Percentiles rank a stretch among this genome's conserved stretches.
phyloP scores from a whole-genome alignment of 1,140 invertebrate genomes.

The Drosophila lacteicornis region DNA sequence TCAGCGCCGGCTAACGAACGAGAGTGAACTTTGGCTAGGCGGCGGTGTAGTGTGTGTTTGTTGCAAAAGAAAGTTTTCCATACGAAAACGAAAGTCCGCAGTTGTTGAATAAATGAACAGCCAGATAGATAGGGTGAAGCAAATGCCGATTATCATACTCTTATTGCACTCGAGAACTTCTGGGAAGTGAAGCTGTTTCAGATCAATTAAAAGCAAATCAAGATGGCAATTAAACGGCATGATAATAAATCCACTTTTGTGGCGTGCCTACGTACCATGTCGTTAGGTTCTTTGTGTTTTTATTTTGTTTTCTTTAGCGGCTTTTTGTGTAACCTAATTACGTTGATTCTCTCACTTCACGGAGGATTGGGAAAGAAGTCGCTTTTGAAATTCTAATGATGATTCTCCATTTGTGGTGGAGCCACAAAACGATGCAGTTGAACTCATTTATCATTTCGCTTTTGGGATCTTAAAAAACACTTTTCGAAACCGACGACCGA shows the following conservation, averaged over 20 bases:
- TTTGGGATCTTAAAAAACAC: background rate
- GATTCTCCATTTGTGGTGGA: background rate
- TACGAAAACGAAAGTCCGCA: constrained; percentile 12
- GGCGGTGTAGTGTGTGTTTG: background rate
- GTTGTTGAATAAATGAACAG: constrained; percentile 8
- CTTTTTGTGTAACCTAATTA: constrained; percentile 34
- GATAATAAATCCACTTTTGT: constrained; percentile 41
- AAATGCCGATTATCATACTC: constrained; percentile 8
- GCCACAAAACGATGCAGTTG: constrained; percentile 1
- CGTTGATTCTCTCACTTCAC: constrained; percentile 8
- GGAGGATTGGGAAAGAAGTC: background rate
- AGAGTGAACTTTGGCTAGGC: constrained; percentile 28
- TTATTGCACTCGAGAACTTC: constrained; percentile 9
- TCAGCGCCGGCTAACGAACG: constrained; percentile 27
- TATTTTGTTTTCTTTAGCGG: constrained; percentile 5
- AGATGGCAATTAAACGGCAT: constrained; percentile 32
- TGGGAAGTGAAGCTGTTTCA: background rate
- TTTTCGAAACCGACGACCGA: constrained; percentile 3
- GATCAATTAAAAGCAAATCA: constrained; percentile 46
- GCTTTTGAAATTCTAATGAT: constrained; percentile 19
- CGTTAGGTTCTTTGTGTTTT: constrained; percentile 9
- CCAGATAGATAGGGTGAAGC: background rate
- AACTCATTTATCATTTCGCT: constrained; percentile 40
- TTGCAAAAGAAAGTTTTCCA: constrained; percentile 33
- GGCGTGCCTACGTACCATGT: constrained; percentile 24